A percentile compares a stretch with the other conserved stretches of the same genome.
Evolutionary conservation across 2,113 vertebrate species (phyloP).

Genomic region (Paradisaea rubra): DNA sequence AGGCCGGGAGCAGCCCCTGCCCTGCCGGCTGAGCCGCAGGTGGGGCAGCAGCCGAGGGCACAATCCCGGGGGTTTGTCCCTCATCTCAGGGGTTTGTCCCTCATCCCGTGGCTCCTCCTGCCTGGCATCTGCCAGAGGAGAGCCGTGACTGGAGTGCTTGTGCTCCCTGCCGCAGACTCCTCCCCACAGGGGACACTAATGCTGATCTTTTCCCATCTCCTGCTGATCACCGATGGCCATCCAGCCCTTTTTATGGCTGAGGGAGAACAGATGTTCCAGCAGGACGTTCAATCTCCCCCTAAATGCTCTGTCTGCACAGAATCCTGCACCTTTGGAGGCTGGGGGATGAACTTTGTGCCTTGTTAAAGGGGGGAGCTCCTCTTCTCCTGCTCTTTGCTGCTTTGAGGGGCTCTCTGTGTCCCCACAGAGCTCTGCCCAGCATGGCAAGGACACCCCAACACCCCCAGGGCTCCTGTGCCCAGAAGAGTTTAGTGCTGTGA

Average conservation of each 20-base stretch:
- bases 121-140: not conserved
- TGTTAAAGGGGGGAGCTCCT: not conserved
- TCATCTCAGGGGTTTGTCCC: not conserved
- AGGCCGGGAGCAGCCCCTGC: not conserved
- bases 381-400: not conserved
- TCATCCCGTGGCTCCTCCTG: not conserved
- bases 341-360: not conserved
- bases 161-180: not conserved
- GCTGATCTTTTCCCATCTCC: not conserved
- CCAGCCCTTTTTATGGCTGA: not conserved
- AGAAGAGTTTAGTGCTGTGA: accelerated
- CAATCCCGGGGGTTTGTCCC: not conserved
- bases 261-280: not conserved
- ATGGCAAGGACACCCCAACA: not conserved
- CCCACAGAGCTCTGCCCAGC: not conserved
- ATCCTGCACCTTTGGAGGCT: not conserved
- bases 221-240: not conserved
- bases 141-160: not conserved
- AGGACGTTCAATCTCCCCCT: not conserved
- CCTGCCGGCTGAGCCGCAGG: not conserved
- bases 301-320: not conserved
- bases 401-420: not conserved
- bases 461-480: accelerated
- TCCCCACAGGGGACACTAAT: not conserved
- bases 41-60: not conserved